Conservation (phyloP, 2,888 invertebrate genomes). For the Leistus spinibarbis region DNA sequence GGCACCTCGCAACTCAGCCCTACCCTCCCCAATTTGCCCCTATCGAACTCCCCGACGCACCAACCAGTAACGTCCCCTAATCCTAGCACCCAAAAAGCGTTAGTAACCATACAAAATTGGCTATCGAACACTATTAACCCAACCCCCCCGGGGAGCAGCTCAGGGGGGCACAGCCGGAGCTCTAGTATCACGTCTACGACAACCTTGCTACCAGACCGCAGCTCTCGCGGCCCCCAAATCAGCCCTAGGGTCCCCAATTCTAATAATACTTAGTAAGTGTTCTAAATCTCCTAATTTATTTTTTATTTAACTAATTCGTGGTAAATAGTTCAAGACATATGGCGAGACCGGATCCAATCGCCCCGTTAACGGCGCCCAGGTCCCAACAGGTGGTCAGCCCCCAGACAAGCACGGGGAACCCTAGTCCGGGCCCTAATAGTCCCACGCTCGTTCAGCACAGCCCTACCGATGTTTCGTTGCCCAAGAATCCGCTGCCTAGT, state of each 20-base stretch:
- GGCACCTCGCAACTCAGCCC: slow-evolving; percentile 34
- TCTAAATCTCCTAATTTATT: neutral
- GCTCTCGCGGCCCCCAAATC: slow-evolving; percentile 1
- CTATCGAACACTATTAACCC: slow-evolving; percentile 17
- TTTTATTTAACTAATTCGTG: neutral
- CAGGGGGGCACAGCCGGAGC: slow-evolving; percentile 16
- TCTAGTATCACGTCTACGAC: slow-evolving; percentile 23
- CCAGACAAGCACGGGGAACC: slow-evolving; percentile 49
- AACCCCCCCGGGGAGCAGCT: neutral
- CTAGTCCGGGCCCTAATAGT: slow-evolving; percentile 54
- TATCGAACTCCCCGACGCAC: slow-evolving; percentile 1
- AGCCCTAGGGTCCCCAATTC: slow-evolving; percentile 21
- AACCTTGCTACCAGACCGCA: slow-evolving; percentile 13
- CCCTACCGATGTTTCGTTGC: slow-evolving; percentile 44
- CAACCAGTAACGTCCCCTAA: slow-evolving; percentile 24
- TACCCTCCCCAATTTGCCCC: slow-evolving; percentile 15
- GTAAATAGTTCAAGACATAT: slow-evolving; percentile 29
- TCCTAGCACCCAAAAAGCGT: slow-evolving; percentile 28
- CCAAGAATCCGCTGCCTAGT: slow-evolving; percentile 42
- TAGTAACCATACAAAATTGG: slow-evolving; percentile 28
- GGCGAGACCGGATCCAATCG: slow-evolving; percentile 1
- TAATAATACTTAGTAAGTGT: slow-evolving; percentile 24
- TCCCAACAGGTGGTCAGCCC: slow-evolving; percentile 42
- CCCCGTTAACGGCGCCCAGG: slow-evolving; percentile 17
- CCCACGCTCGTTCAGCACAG: slow-evolving; percentile 51